phyloP scores from a whole-genome alignment of 1,140 invertebrate genomes.

The Eufriesea mexicana region DNA sequence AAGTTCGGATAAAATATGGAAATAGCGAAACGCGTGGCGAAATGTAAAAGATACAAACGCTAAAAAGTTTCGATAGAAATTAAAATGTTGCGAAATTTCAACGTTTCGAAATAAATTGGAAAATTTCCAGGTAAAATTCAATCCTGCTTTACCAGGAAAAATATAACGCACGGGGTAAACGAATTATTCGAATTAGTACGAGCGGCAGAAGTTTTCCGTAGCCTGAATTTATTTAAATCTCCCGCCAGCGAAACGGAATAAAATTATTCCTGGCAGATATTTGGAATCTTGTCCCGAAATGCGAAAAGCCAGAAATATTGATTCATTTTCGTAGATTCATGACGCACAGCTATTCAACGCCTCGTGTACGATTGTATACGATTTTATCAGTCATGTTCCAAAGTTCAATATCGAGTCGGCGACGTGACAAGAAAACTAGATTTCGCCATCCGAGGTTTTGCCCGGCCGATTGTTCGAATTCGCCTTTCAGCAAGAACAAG shows the following conservation, averaged over 20 bases:
- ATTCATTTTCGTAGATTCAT: background rate
- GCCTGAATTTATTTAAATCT: too few species aligned
- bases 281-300: background rate
- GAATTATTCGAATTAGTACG: too few species aligned
- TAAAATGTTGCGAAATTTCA: too few species aligned
- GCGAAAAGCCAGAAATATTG: background rate
- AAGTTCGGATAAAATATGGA: too few species aligned
- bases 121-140: too few species aligned
- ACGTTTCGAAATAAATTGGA: too few species aligned
- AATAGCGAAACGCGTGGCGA: too few species aligned
- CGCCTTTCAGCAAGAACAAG: constrained; percentile 16
- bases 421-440: constrained; percentile 21
- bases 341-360: background rate
- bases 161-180: too few species aligned
- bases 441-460: background rate
- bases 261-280: background rate
- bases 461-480: constrained; percentile 2
- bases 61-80: too few species aligned
- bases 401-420: background rate
- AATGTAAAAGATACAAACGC: too few species aligned
- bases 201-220: too few species aligned
- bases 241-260: background rate
- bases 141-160: too few species aligned
- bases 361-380: background rate
- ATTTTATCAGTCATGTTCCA: background rate